Conservation (phyloP, 2,888 invertebrate genomes). For the Lasioglossum oenotherae region DNA sequence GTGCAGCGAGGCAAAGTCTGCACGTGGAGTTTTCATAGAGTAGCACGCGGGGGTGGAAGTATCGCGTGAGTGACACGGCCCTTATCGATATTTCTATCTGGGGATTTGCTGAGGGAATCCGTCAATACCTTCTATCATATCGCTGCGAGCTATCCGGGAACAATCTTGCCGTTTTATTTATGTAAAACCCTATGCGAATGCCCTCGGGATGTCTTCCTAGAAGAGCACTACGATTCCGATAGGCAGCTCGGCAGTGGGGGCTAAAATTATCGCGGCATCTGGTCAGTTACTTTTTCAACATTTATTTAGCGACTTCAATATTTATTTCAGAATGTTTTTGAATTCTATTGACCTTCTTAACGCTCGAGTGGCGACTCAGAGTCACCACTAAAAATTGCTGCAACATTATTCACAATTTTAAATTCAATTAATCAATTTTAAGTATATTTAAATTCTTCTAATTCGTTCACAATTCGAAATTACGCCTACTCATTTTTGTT, state of each 20-base stretch:
- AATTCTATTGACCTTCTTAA: no score
- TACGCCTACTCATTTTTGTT: no score
- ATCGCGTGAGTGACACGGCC: conserved; percentile 89
- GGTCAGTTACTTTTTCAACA: not conserved
- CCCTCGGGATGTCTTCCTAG: not conserved
- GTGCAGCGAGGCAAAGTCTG: conserved; percentile 61
- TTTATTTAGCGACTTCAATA: no score
- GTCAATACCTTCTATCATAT: conserved; percentile 89
- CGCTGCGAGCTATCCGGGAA: not conserved
- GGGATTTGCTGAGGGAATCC: conserved; percentile 92
- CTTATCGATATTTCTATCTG: conserved; percentile 90
- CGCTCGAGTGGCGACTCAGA: no score
- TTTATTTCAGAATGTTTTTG: no score
- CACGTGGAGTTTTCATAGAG: conserved; percentile 70
- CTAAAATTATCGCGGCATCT: not conserved
- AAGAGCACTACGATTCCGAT: not conserved
- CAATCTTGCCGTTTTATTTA: not conserved
- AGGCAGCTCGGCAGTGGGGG: not conserved
- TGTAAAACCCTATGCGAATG: not conserved
- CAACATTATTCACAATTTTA: no score
- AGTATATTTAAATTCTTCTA: no score
- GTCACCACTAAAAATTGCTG: no score
- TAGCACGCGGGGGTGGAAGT: conserved; percentile 76
- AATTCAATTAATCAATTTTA: no score
- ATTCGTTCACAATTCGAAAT: no score